Base-by-base conservation (phyloP, 2,797 vertebrate species). In the Threskiornis aethiopicus region DNA sequence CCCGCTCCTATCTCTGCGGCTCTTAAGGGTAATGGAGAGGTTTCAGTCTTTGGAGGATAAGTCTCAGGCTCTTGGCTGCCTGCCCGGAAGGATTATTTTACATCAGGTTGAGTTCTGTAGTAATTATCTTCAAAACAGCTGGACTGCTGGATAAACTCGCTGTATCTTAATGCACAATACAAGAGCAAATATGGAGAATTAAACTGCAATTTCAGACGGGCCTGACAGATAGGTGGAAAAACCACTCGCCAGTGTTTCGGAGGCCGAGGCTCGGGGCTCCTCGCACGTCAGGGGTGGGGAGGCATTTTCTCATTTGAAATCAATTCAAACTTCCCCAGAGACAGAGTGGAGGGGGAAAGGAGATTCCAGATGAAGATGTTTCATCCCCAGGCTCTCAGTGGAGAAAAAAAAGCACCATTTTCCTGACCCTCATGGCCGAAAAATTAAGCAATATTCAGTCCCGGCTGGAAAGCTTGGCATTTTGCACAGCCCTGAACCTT, bases 81-180 rank as follows among this genome's bases (percentile, higher is more conserved):
- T 95, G 97, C 98, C 97, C 97, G 11, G 97, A 97, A 98, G 97
- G 98, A 98, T 98, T 98, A 98, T 98, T 98, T 98, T 97, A 98
- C 94, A 98, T 97, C 97, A 98, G 97, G 97, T 97, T 98, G 98
- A 97, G 97, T 97, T 98, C 97, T 97, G 96, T 94, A 97, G 97
- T 98, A 98, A 98, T 98, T 98, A 98, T 98, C 98, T 98, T 97
- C 98, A 97, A 98, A 98, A 98, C 97, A 98, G 98, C 98, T 98
- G 98, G 98, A 98, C 97, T 98, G 97, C 96, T 96, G 97, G 98
- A 98, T 98, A 98, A 98, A 98, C 96, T 97, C 90, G 4, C 93
- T 64, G 89, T 97, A 97, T 97, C 97, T 96, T 97, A 97, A 97
- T 92, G 96, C 96, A 96, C 92, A 94, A 96, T 87, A 97, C 65